Evolutionary conservation across 2,888 invertebrate species (phyloP).

Genomic region (Perizoma affinitatum): DNA sequence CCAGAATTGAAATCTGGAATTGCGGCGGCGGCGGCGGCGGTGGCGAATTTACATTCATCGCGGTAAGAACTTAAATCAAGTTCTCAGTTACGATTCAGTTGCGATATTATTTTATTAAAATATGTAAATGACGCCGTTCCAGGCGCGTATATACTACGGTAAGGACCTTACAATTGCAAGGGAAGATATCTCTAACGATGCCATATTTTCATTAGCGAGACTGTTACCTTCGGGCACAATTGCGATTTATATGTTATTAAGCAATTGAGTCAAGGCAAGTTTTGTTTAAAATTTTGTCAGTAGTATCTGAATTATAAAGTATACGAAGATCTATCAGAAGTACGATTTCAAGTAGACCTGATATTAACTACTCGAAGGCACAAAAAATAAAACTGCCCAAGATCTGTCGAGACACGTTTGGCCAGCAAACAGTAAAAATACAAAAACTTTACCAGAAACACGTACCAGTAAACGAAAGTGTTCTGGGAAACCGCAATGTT

Average conservation of each 20-base stretch:
- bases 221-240: constrained; percentile 63
- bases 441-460: no score
- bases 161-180: constrained; percentile 75
- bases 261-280: constrained; percentile 35
- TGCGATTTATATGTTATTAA: constrained; percentile 60
- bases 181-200: constrained; percentile 76
- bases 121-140: constrained; percentile 81
- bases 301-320: no score
- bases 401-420: no score
- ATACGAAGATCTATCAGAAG: no score
- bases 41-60: constrained; percentile 83
- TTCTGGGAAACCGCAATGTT: no score
- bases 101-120: constrained; percentile 84
- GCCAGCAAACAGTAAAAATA: no score
- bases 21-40: constrained; percentile 68
- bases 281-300: no score
- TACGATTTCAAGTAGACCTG: no score
- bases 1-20: constrained; percentile 84
- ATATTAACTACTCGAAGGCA: no score
- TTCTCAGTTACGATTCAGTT: constrained; percentile 84
- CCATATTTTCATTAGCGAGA: constrained; percentile 78
- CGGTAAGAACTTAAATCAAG: constrained; percentile 84
- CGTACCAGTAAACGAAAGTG: no score
- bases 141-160: constrained; percentile 70
- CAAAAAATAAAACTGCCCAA: no score